Conservation (phyloP, 2,113 vertebrate species). For the Gnathonemus longibarbis region DNA sequence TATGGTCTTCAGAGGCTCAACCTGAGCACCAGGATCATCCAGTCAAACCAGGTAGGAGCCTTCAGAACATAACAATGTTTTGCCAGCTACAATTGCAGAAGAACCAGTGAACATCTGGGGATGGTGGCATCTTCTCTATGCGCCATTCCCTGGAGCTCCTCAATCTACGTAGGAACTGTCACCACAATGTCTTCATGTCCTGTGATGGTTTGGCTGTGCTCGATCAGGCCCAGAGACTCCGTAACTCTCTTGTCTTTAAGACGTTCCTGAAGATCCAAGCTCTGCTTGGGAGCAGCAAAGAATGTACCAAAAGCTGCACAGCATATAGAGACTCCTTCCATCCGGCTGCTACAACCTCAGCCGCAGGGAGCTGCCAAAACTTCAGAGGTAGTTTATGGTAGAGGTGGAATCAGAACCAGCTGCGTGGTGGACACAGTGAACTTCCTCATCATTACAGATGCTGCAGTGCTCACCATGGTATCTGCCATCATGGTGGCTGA, state of each 20-base stretch:
- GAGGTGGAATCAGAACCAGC: slow-evolving; percentile 36
- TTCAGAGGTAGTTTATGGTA: slow-evolving; percentile 26
- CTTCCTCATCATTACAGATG: neutral
- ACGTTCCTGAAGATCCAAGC: slow-evolving; percentile 41
- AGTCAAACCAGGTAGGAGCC: slow-evolving; percentile 41
- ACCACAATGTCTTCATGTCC: slow-evolving; percentile 32
- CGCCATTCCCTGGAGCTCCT: slow-evolving; percentile 43
- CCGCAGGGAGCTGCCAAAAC: slow-evolving; percentile 33
- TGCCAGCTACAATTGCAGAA: slow-evolving; percentile 57
- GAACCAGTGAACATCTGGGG: slow-evolving; percentile 52
- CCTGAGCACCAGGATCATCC: slow-evolving; percentile 58
- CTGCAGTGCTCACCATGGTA: neutral
- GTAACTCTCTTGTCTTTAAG: slow-evolving; percentile 41
- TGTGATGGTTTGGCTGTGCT: slow-evolving; percentile 39
- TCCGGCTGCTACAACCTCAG: slow-evolving; percentile 38
- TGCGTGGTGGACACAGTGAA: neutral
- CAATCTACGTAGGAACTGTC: slow-evolving; percentile 45
- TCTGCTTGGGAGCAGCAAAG: slow-evolving; percentile 62
- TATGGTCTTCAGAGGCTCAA: slow-evolving; percentile 58
- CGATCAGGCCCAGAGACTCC: slow-evolving; percentile 36
- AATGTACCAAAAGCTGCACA: slow-evolving; percentile 64
- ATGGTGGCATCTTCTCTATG: slow-evolving; percentile 40
- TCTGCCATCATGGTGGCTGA: slow-evolving; percentile 44
- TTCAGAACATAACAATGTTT: slow-evolving; percentile 60
- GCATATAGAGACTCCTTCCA: slow-evolving; percentile 61